A percentile compares a stretch with the other conserved stretches of the same genome.
Evolutionary conservation across 2,888 invertebrate species (phyloP).

Genomic region (Dromius quadrimaculatus): DNA sequence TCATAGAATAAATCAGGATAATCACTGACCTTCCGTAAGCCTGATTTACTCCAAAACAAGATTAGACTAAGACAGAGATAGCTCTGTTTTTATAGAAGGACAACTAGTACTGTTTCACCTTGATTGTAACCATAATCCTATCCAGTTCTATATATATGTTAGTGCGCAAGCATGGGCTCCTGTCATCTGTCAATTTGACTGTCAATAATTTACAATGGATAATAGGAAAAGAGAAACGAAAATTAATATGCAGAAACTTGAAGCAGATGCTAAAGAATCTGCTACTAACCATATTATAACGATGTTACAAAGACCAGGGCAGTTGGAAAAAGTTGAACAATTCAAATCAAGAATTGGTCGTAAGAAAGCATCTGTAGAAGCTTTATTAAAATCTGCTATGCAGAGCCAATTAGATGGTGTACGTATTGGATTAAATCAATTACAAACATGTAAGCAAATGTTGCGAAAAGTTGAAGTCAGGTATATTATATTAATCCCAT

Average conservation of each 20-base stretch:
- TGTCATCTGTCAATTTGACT: constrained; percentile 14
- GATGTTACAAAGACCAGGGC: constrained; percentile 94
- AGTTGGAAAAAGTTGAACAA: constrained; percentile 91
- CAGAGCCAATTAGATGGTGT: constrained; percentile 98
- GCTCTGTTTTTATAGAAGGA: no score
- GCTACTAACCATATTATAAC: constrained; percentile 90
- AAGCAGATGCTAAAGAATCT: constrained; percentile 81
- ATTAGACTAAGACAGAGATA: no score
- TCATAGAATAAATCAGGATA: no score
- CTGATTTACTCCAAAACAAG: no score
- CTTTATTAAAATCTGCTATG: constrained; percentile 97
- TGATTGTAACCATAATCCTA: no score
- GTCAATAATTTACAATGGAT: constrained; percentile 13
- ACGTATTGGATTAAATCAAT: constrained; percentile 89
- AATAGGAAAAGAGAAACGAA: constrained; percentile 48
- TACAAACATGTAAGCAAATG: constrained; percentile 87
- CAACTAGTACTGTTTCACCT: no score
- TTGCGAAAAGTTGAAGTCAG: constrained; percentile 78
- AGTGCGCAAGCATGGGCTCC: no score
- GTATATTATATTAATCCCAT: constrained; percentile 61
- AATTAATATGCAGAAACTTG: constrained; percentile 75
- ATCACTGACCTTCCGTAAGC: no score
- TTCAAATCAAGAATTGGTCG: constrained; percentile 80
- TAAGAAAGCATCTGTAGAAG: constrained; percentile 92
- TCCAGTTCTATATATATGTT: no score